Evolutionary conservation across 1,140 invertebrate genomes (phyloP), one percentile per base, ranked within the genome.

Genomic region (Papilio aristodemus): DNA sequence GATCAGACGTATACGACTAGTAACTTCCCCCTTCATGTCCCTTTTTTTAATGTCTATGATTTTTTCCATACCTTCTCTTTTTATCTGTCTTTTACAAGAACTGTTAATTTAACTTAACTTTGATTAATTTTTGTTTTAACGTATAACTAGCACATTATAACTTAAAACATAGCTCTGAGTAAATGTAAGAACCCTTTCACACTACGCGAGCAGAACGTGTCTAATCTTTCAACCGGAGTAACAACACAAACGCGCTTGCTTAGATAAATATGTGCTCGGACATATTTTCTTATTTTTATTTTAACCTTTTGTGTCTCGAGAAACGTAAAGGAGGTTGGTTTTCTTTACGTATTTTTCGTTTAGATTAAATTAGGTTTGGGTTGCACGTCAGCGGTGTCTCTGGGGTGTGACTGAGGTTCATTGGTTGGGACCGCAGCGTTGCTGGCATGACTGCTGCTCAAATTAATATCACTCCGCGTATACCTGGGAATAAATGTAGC

Each of bases 351-450:
- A 37, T 36, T 36, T 32, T 36, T 59, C 58, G 17, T 17, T 14
- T n/a, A 37, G 14, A 60, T 60, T 60, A 60, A 60, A 60, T 60
- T 60, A 37, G 27, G 25, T 36, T 17, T 32, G 27, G 14, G 58
- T 36, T 38, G n/a, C 27, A 37, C 27, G 58, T 60, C 27, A 32
- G n/a, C 22, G 1, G 19, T 32, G 25, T 60, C 58, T 32, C 58
- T 17, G 25, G 58, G 25, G 58, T 60, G 58, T 36, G 17, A 60
- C 27, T 60, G 58, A 60, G 58, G 25, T 60, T 60, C 58, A 60
- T 60, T 60, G 58, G 13, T 60, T 37, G 58, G 32, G 58, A 60
- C 58, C 25, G 25, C 25, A 14, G 32, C 58, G 32, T 17, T 32
- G n/a, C n/a, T n/a, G n/a, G n/a, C n/a, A n/a, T n/a, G n/a, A n/a